These are phyloP conservation scores for Drosophila algonquin DNA, from an alignment of 2,888 invertebrate species.

Conservation along the genomic window DNA sequence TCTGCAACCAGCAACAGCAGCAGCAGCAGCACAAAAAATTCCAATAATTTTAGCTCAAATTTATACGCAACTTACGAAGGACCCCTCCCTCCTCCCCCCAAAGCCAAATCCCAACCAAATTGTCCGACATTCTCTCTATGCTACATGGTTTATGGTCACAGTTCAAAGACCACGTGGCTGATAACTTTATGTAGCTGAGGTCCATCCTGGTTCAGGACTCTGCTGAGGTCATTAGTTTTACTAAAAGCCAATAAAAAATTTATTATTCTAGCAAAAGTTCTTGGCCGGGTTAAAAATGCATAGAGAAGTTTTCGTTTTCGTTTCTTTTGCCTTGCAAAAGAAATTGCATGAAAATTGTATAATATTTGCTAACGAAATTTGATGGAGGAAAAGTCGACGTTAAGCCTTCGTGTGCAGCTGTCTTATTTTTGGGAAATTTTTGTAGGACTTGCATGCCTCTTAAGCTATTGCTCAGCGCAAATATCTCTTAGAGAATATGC, in stretches of 20 bases:
- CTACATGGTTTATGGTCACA: conserved; percentile 24
- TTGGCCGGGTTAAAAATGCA: conserved; percentile 23
- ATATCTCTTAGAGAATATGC: background rate
- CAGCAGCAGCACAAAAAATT: conserved; percentile 40
- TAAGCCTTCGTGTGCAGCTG: background rate
- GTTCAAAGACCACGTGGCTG: conserved; percentile 18
- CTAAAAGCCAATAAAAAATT: conserved; percentile 4
- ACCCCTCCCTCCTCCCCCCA: background rate
- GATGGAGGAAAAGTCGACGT: background rate
- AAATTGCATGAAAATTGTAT: conserved; percentile 21
- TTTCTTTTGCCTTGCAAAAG: conserved; percentile 3
- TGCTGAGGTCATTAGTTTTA: background rate
- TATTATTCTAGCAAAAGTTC: background rate
- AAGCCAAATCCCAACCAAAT: background rate
- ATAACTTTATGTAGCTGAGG: conserved; percentile 21
- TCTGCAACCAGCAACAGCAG: conserved; percentile 49
- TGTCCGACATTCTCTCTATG: conserved; percentile 16
- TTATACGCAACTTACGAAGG: conserved; percentile 56
- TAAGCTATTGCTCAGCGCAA: background rate
- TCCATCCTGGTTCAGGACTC: background rate
- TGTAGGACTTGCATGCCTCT: background rate
- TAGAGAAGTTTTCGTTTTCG: conserved; percentile 17
- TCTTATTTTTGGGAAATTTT: background rate
- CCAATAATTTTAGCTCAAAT: conserved; percentile 64
- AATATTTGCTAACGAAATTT: background rate